Evolutionary conservation across 2,113 vertebrate genomes (phyloP).

Genomic region (Chascanopsetta lugubris): DNA sequence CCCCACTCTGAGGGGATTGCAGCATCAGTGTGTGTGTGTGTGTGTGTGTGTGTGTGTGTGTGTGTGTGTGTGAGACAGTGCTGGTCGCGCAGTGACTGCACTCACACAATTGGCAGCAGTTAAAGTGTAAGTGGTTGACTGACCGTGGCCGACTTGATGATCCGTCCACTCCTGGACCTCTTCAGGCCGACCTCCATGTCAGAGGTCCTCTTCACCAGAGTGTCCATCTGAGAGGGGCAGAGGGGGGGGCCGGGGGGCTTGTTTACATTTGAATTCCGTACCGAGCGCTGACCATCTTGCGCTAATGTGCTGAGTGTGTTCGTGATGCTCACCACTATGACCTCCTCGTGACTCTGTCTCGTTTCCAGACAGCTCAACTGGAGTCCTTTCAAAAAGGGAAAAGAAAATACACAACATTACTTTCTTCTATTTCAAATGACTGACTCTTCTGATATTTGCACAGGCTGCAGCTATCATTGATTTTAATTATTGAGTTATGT

Average conservation of each 20-base stretch:
- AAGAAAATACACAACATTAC: not conserved
- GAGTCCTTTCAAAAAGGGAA: constrained; percentile 37
- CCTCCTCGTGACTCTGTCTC: constrained; percentile 35
- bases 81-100: not conserved
- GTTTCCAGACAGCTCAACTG: constrained; percentile 50
- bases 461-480: too few relatives aligned
- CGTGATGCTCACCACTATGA: constrained; percentile 41
- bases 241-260: too few relatives aligned
- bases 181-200: constrained; percentile 78
- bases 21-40: not conserved
- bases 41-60: not conserved
- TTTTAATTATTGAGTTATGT: too few relatives aligned
- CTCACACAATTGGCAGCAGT: not conserved
- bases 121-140: constrained; percentile 34
- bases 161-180: constrained; percentile 87
- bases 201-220: constrained; percentile 79
- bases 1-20: not conserved
- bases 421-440: not conserved
- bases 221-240: constrained; percentile 75
- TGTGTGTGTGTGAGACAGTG: not conserved
- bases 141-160: constrained; percentile 59
- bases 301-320: not conserved
- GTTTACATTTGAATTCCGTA: too few relatives aligned
- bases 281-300: too few relatives aligned
- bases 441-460: not conserved